These are phyloP conservation scores for Phortica magna DNA, from an alignment of 2,888 invertebrate genomes.

Conservation along the genomic window DNA sequence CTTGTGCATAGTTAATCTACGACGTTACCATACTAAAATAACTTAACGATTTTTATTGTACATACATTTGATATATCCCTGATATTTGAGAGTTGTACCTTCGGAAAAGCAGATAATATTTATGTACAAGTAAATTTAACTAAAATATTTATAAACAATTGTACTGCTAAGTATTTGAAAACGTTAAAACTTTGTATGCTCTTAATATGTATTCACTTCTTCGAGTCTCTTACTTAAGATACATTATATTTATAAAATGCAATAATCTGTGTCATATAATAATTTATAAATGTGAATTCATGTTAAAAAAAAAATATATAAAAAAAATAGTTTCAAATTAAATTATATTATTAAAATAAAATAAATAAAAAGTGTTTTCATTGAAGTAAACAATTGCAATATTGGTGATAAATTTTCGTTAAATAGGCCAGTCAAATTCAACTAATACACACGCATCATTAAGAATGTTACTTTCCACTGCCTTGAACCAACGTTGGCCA, in stretches of 20 bases:
- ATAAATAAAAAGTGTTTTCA: background rate
- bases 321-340: background rate
- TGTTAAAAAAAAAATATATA: background rate
- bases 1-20: background rate
- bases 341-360: background rate
- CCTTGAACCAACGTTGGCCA: background rate
- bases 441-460: too few relatives aligned
- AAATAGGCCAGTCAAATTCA: too few relatives aligned
- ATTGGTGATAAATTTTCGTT: too few relatives aligned
- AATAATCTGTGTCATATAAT: slow-evolving; percentile 50
- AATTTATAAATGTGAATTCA: slow-evolving; percentile 43
- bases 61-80: slow-evolving; percentile 32
- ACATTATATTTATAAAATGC: slow-evolving; percentile 31
- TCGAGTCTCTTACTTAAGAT: slow-evolving; percentile 38
- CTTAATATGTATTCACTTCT: slow-evolving; percentile 14
- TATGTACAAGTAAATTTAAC: slow-evolving; percentile 41
- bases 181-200: slow-evolving; percentile 54
- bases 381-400: too few relatives aligned
- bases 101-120: slow-evolving; percentile 34
- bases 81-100: slow-evolving; percentile 67
- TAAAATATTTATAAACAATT: background rate
- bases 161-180: slow-evolving; percentile 38
- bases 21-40: background rate
- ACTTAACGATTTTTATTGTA: slow-evolving; percentile 33
- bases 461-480: too few relatives aligned